Evolutionary conservation across 2,113 vertebrate species (phyloP).

Genomic region (Rostratula benghalensis): DNA sequence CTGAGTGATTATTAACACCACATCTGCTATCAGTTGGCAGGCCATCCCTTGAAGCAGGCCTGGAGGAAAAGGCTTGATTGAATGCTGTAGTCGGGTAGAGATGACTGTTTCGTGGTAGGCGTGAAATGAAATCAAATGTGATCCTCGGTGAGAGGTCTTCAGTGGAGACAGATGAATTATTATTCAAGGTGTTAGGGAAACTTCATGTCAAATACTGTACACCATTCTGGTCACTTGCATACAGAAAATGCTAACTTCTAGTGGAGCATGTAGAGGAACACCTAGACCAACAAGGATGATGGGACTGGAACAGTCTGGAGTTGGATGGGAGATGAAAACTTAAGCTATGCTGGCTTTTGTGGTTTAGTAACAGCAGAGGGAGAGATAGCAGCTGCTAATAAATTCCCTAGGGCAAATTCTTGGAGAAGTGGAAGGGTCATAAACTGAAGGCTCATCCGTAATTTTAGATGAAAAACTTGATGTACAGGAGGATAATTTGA

Average conservation of each 20-base stretch:
- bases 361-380: not conserved
- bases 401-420: not conserved
- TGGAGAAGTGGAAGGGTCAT: not conserved
- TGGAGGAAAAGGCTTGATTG: not conserved
- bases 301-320: not conserved
- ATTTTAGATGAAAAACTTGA: not conserved
- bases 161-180: not conserved
- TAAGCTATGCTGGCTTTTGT: not conserved
- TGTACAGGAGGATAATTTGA: not conserved
- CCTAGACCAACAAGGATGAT: not conserved
- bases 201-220: not conserved
- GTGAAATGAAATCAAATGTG: not conserved
- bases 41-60: not conserved
- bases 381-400: slow-evolving; percentile 3
- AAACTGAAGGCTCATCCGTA: not conserved
- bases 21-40: not conserved
- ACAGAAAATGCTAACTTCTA: not conserved
- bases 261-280: not conserved
- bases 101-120: not conserved
- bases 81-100: not conserved
- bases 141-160: not conserved
- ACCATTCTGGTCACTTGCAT: not conserved
- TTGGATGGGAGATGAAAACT: not conserved
- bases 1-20: not conserved
- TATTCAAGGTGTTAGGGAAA: not conserved